phyloP scores from a whole-genome alignment of 2,113 vertebrate genomes.

The Saimiri boliviensis region DNA sequence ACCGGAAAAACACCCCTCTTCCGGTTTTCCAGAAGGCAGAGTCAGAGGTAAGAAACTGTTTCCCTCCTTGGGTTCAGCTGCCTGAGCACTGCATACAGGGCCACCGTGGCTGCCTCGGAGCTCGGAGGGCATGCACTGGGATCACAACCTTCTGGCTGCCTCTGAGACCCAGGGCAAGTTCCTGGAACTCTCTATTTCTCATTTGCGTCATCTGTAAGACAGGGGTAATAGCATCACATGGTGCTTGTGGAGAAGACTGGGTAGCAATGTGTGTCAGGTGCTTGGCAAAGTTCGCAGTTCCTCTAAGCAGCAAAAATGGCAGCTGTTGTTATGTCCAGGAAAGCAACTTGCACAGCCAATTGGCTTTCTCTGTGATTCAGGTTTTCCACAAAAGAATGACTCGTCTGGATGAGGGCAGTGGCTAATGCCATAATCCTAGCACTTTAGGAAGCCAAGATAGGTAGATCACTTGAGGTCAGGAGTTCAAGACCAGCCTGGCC shows the following conservation, averaged over 20 bases:
- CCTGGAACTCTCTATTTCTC: neutral
- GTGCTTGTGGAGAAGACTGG: neutral
- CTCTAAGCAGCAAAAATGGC: neutral
- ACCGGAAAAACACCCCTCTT: neutral
- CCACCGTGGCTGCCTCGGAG: accelerated
- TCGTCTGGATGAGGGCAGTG: too few relatives aligned
- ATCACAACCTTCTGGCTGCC: neutral
- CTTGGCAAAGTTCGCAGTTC: neutral
- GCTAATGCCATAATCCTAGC: too few relatives aligned
- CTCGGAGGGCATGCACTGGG: accelerated
- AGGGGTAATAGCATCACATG: neutral
- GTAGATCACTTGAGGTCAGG: too few relatives aligned
- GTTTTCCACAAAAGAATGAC: neutral
- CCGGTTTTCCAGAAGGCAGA: neutral
- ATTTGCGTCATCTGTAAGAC: neutral
- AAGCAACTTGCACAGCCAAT: neutral
- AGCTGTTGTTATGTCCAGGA: neutral
- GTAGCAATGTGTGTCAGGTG: neutral
- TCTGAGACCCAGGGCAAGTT: neutral
- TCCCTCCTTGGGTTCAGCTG: neutral
- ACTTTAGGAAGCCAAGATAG: too few relatives aligned
- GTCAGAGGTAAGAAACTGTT: neutral
- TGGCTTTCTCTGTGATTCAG: neutral
- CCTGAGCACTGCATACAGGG: too few relatives aligned
- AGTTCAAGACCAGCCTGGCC: too few relatives aligned